Percentiles rank a stretch among this genome's conserved stretches.
These are phyloP conservation scores for Cerceris rybyensis DNA, from an alignment of 2,888 invertebrate species.

Conservation along the genomic window DNA sequence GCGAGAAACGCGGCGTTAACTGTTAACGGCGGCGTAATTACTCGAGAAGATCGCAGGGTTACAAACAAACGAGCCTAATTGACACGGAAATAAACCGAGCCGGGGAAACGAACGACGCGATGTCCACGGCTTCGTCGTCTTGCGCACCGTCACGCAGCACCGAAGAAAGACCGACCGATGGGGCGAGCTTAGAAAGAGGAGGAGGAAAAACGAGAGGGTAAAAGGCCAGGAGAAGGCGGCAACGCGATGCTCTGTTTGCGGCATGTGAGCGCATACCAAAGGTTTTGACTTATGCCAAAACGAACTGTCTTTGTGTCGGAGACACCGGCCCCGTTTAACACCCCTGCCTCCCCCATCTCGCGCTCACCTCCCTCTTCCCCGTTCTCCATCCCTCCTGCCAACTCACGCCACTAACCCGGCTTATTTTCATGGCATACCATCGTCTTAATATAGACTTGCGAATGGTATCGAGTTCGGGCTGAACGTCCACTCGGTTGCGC, in stretches of 20 bases:
- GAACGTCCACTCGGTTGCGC: slow-evolving; percentile 43
- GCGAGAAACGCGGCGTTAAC: slow-evolving; percentile 77
- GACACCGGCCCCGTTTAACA: slow-evolving; percentile 62
- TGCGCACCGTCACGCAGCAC: slow-evolving; percentile 10
- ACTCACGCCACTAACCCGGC: slow-evolving; percentile 63
- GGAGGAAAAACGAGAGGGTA: slow-evolving; percentile 5
- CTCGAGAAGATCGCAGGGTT: slow-evolving; percentile 74
- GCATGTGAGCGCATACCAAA: slow-evolving; percentile 73
- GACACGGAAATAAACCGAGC: slow-evolving; percentile 79
- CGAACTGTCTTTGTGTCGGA: slow-evolving; percentile 79
- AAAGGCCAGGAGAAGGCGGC: slow-evolving; percentile 38
- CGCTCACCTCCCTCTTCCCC: slow-evolving; percentile 41
- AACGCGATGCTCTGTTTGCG: slow-evolving; percentile 45
- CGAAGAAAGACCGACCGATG: slow-evolving; percentile 35
- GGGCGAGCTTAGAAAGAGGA: neutral
- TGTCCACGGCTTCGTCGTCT: slow-evolving; percentile 21
- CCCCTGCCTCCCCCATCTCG: slow-evolving; percentile 25
- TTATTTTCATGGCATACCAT: slow-evolving; percentile 79
- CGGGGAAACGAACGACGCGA: slow-evolving; percentile 8
- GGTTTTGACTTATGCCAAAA: slow-evolving; percentile 81
- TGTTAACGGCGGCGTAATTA: slow-evolving; percentile 80
- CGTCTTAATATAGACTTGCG: slow-evolving; percentile 79
- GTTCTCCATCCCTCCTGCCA: slow-evolving; percentile 47
- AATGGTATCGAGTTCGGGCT: slow-evolving; percentile 74
- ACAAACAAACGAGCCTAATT: slow-evolving; percentile 81